Evolutionary conservation across 1,140 invertebrate genomes (phyloP).

Genomic region (Aphaenogaster ashmeadi): DNA sequence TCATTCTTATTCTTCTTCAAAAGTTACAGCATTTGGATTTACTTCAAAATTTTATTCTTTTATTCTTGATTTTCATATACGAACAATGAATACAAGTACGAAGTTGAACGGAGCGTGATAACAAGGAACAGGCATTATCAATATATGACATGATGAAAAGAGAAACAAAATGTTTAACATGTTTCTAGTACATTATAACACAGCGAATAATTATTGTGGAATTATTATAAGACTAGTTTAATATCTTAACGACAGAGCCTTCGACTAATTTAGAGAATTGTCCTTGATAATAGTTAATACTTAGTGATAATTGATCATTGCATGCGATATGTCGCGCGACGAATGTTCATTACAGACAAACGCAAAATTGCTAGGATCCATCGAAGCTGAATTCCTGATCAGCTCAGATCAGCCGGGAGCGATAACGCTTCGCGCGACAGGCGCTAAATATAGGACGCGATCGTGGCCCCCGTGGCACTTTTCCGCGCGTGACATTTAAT

Average conservation of each 20-base stretch:
- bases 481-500: conserved; percentile 41
- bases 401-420: background rate
- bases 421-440: conserved; percentile 13
- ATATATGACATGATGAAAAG: background rate
- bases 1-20: background rate
- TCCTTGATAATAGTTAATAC: background rate
- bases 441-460: conserved; percentile 42
- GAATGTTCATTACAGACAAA: background rate
- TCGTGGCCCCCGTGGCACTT: conserved; percentile 20
- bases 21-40: background rate
- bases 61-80: background rate
- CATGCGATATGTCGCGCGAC: background rate
- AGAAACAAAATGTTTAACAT: background rate
- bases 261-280: background rate
- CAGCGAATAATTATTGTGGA: background rate
- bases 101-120: background rate
- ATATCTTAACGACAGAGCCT: background rate
- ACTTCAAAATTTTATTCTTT: background rate
- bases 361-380: background rate
- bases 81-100: background rate
- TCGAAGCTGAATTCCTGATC: conserved; percentile 16
- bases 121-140: background rate
- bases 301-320: background rate
- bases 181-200: background rate
- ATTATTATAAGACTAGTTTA: background rate